Conservation (phyloP, 1,140 invertebrate genomes). For the Propsilocerus akamusi region DNA sequence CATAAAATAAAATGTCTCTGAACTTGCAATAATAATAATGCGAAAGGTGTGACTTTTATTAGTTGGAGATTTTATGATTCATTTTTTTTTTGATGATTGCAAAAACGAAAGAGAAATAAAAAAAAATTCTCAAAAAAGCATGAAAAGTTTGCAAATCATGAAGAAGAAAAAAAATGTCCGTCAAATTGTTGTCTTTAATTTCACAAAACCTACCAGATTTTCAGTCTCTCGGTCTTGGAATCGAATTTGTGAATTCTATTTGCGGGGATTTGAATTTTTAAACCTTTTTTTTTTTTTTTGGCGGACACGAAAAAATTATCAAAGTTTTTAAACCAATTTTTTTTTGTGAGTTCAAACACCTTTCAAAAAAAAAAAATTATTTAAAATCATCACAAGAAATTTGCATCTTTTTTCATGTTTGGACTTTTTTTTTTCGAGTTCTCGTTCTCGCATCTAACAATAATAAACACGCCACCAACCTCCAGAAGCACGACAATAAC, state of each 20-base stretch:
- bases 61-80: not conserved
- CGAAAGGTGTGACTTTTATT: not conserved
- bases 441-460: not conserved
- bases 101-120: not conserved
- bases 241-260: too few species aligned
- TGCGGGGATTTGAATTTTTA: too few species aligned
- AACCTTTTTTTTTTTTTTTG: not conserved
- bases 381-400: not conserved
- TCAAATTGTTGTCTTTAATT: not conserved
- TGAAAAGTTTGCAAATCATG: not conserved
- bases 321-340: not conserved
- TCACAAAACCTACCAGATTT: not conserved
- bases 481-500: constrained; percentile 6
- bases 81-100: not conserved
- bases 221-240: too few species aligned
- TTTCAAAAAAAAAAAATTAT: not conserved
- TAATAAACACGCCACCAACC: not conserved
- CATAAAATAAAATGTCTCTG: too few species aligned
- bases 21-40: not conserved
- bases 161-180: too few species aligned
- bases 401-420: not conserved
- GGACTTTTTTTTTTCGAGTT: not conserved
- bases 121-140: not conserved
- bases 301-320: constrained; percentile 1
- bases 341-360: not conserved